Evolutionary conservation across 2,797 vertebrate genomes (phyloP), one percentile per base, ranked within the genome.

Genomic region (Pseudochromis fuscus): DNA sequence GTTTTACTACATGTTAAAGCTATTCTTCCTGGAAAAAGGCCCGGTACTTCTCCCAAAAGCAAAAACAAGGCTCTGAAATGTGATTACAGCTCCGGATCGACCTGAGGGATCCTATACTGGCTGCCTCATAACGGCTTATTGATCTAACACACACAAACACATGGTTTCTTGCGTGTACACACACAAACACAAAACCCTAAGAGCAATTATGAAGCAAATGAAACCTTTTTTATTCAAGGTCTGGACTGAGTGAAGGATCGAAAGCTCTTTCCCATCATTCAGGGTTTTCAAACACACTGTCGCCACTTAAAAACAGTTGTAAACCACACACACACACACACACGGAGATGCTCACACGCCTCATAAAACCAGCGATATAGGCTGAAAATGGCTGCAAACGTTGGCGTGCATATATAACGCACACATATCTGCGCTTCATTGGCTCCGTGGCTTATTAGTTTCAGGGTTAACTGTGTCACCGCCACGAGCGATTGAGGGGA

Each of bases 41-140:
- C 49, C 12, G 24, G 59, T 33, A 16, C 25, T 57, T 75, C 80
- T 67, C 75, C 52, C 52, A 77, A 85, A 80, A 81, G 44, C 60
- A 8, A 7, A 27, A 16, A 46, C 0, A 28, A 69, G 35, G 72
- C 69, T 79, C 80, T 80, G 83, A 90, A 89, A 91, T 90, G 89
- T 91, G 91, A 92, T 93, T 91, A 93, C 75, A 87, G 79, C 79
- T 70, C 33, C 4, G 31, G 67, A 93, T 92, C 81, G 90, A 92
- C 82, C 86, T 58, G 52, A 67, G 59, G 75, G 64, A 85, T 84
- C 63, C 81, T 65, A 69, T 67, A 85, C 67, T 57, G 81, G 61
- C 85, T 78, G 75, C 77, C 83, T 92, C 89, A 89, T 88, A 93
- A 91, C 78, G 9, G 84, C 63, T 87, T 93, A 93, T 94, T 88